Evolutionary conservation across 2,113 vertebrate species (phyloP), one percentile per base, ranked within the genome.

Genomic region (Barnardius zonarius): DNA sequence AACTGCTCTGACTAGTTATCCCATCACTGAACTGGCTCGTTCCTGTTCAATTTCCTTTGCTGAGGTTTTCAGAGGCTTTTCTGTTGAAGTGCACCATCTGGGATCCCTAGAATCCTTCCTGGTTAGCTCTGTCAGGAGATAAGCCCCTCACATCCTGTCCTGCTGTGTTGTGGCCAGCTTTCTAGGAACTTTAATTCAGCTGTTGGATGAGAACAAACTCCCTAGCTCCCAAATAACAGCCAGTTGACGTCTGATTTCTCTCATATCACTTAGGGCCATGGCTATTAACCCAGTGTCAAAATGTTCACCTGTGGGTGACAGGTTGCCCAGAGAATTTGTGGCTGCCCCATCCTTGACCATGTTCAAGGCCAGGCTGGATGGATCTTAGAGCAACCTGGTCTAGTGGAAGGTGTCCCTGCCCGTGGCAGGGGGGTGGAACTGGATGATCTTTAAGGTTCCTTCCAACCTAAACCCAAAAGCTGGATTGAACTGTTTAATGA

Each of bases 41-140:
- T 95, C 91, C 41, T 7, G 1, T 61, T 69, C 6, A 4, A 17
- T 80, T 87, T 74, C 63, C 44, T 88, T 70, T 78, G 43, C 37
- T 3, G 67, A 86, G 48, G 62, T 35, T 94, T 92, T 80, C 69
- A 61, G 41, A 76, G 48, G 30, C 69, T 90, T 4, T 0, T 66
- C 62, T 70, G 48, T 51, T 85, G 43, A 90, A 86, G 82, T 63
- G 43, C 82, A 91, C 82, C 92, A 90, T 93, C 93, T 96, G 94
- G 74, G 54, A 80, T 92, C 59, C 93, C 87, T 85, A 88, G 67
- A 94, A 93, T 46, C 82, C 75, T 92, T 94, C 75, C 87, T 78
- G 52, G 54, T 94, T 86, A 51, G 41, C 28, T 83, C 75, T 80
- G 20, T 33, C 4, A 17, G 86, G 68, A 5, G 5, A 37, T 86